Evolutionary conservation across 2,797 vertebrate genomes (phyloP).

Genomic region (Bothrops alternatus): DNA sequence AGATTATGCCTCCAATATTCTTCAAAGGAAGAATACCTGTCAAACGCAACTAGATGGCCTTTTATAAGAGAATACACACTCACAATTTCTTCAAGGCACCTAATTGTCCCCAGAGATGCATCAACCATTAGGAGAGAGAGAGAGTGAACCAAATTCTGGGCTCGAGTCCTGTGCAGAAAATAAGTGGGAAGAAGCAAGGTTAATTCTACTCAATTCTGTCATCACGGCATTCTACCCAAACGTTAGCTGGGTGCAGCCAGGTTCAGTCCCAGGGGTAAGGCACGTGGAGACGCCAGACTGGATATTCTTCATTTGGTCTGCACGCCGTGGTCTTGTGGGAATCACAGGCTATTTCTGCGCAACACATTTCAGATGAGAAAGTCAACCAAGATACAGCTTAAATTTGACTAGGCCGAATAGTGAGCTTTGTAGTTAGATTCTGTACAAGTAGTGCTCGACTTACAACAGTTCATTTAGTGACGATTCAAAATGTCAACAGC

Average conservation of each 20-base stretch:
- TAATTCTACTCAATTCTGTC: neutral
- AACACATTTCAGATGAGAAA: neutral
- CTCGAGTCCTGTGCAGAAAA: constrained; percentile 75
- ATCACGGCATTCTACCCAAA: neutral
- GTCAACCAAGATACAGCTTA: neutral
- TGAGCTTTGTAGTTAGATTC: no score
- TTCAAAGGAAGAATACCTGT: neutral
- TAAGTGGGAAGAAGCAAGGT: neutral
- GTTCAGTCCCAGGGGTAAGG: neutral
- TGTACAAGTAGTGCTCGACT: neutral
- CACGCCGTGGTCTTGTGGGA: neutral
- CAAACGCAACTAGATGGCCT: neutral
- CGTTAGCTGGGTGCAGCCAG: no score
- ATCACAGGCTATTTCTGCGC: neutral
- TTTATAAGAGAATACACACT: constrained; percentile 63
- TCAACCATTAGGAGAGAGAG: constrained; percentile 88
- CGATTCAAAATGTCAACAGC: neutral
- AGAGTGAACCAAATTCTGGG: constrained; percentile 84
- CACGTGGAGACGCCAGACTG: neutral
- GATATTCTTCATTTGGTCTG: neutral
- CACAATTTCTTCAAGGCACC: constrained; percentile 96
- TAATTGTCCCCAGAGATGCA: constrained; percentile 83
- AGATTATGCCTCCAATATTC: neutral
- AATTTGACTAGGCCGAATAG: neutral
- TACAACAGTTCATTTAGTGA: neutral